These are phyloP conservation scores for Platichthys stellatus DNA, from an alignment of 2,113 vertebrate genomes.

Conservation along the genomic window DNA sequence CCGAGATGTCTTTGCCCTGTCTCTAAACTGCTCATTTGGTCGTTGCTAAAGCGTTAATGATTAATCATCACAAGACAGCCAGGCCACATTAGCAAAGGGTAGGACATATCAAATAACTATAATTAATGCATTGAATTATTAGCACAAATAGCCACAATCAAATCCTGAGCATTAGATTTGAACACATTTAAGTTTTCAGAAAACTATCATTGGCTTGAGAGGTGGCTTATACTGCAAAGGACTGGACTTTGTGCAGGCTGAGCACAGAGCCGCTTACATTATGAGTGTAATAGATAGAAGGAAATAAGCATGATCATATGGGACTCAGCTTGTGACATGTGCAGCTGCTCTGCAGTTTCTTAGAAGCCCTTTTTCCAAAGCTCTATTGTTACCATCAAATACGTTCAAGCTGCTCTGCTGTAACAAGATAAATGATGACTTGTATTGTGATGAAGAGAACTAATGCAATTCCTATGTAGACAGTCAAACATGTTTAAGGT, in stretches of 20 bases:
- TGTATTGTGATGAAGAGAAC: background rate
- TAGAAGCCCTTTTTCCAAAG: background rate
- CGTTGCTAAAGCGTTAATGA: background rate
- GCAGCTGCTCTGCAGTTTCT: background rate
- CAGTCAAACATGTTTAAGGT: background rate
- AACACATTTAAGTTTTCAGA: background rate
- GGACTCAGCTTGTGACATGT: background rate
- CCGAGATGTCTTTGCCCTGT: constrained; percentile 29
- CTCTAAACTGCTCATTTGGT: constrained; percentile 19
- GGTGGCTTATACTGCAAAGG: background rate
- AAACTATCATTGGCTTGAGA: background rate
- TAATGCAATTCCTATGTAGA: background rate
- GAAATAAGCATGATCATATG: background rate
- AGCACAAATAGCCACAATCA: constrained; percentile 18
- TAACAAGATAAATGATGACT: constrained; percentile 33
- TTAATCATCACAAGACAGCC: constrained; percentile 9
- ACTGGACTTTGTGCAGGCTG: background rate
- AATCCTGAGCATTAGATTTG: background rate
- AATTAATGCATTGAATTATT: background rate
- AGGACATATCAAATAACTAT: constrained; percentile 40
- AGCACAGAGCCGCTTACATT: background rate
- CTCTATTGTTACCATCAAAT: background rate
- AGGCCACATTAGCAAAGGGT: constrained; percentile 14
- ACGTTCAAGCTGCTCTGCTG: background rate
- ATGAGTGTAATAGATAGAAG: background rate